Conservation (phyloP, 1,140 invertebrate genomes). For the Wasmannia auropunctata region DNA sequence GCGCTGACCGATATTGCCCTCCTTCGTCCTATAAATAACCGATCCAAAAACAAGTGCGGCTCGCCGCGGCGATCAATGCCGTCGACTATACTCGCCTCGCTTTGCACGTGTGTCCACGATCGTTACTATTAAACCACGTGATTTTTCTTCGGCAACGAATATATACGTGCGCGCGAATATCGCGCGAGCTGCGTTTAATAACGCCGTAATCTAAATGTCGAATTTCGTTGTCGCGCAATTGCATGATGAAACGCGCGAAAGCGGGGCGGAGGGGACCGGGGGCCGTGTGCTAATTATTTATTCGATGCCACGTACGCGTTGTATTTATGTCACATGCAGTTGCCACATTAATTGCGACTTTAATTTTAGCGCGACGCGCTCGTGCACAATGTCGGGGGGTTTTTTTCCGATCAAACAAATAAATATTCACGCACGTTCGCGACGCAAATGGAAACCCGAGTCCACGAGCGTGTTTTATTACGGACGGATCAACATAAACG, state of each 20-base stretch:
- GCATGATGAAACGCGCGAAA: background rate
- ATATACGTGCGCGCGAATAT: background rate
- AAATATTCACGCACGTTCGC: background rate
- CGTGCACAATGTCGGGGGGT: background rate
- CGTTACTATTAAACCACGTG: background rate
- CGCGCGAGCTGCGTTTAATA: background rate
- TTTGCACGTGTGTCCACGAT: background rate
- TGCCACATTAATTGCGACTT: background rate
- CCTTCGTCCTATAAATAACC: conserved; percentile 60
- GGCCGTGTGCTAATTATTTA: background rate
- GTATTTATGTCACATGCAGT: background rate
- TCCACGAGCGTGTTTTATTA: background rate
- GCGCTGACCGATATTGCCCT: conserved; percentile 40
- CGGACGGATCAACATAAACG: background rate
- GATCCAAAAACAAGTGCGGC: background rate
- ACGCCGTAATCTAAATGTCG: conserved; percentile 3
- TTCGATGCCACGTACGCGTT: background rate
- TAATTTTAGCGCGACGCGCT: background rate
- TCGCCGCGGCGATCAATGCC: background rate
- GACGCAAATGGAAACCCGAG: background rate
- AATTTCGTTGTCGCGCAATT: background rate
- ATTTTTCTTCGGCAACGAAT: background rate
- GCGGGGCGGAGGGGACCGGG: too few species aligned
- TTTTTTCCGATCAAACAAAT: background rate
- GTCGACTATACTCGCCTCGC: background rate